These are phyloP conservation scores for Plagiodera versicolora DNA, from an alignment of 2,888 invertebrate species.

Conservation along the genomic window DNA sequence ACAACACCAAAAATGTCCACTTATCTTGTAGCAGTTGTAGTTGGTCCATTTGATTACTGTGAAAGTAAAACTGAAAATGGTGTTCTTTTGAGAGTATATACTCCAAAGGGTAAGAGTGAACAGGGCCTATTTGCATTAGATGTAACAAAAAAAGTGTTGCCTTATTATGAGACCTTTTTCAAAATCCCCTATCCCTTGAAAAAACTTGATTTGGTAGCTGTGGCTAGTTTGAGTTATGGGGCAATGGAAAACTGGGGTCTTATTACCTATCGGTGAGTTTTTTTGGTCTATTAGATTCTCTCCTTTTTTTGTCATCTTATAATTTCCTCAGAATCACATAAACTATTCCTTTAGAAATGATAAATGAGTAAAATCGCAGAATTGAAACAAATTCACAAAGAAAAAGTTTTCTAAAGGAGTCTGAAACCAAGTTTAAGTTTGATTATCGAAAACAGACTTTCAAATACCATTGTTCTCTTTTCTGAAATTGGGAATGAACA, in stretches of 20 bases:
- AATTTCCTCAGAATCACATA: no score
- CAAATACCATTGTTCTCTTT: no score
- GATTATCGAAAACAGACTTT: no score
- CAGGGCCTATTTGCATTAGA: constrained; percentile 91
- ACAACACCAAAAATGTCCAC: constrained; percentile 93
- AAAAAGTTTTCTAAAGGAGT: no score
- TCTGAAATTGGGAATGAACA: no score
- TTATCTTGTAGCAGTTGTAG: constrained; percentile 89
- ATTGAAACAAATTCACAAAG: no score
- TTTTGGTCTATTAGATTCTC: no score
- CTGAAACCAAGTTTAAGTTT: no score
- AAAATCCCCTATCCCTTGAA: constrained; percentile 92
- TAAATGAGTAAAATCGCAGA: no score
- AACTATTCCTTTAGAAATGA: no score
- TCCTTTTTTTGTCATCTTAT: no score
- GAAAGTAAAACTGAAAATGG: constrained; percentile 82
- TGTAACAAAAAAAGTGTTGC: constrained; percentile 87
- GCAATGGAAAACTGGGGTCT: constrained; percentile 99
- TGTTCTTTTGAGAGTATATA: constrained; percentile 78
- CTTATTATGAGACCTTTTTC: constrained; percentile 94
- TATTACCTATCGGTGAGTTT: constrained; percentile 70
- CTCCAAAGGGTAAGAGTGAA: constrained; percentile 86
- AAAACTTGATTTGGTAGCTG: constrained; percentile 94
- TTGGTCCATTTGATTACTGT: constrained; percentile 93
- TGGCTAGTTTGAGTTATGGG: constrained; percentile 91